Conservation (phyloP, 2,888 invertebrate species). For the Cantharis flavilabris region DNA sequence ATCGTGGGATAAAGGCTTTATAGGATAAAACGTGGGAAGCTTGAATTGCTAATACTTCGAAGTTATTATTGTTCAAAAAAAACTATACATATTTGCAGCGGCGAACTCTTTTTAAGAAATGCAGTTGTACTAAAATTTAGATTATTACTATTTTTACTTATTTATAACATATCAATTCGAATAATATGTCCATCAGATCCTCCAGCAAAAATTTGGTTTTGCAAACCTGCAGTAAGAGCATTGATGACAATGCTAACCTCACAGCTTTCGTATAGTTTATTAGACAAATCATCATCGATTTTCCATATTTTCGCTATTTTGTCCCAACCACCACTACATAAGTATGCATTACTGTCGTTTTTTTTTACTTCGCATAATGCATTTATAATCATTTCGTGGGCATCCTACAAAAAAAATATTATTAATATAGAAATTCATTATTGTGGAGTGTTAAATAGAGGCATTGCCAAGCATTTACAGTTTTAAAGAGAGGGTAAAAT, state of each 20-base stretch:
- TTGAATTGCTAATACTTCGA: no score
- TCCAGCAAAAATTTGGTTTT: slow-evolving; percentile 59
- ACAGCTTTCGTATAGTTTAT: slow-evolving; percentile 38
- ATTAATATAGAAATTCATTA: no score
- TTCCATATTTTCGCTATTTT: slow-evolving; percentile 52
- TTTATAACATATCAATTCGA: slow-evolving; percentile 44
- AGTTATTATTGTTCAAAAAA: no score
- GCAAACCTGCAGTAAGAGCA: slow-evolving; percentile 53
- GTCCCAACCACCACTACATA: slow-evolving; percentile 54
- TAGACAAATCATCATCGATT: slow-evolving; percentile 39
- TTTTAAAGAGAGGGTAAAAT: no score
- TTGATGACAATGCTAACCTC: slow-evolving; percentile 53
- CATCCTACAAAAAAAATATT: slow-evolving; percentile 39
- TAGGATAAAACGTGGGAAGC: no score
- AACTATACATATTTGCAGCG: no score
- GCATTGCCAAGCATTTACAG: no score
- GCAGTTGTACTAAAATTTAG: no score
- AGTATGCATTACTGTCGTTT: slow-evolving; percentile 36
- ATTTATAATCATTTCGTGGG: slow-evolving; percentile 53
- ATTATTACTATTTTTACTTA: no score
- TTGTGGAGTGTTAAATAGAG: no score
- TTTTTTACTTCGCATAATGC: slow-evolving; percentile 41
- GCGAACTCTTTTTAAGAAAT: no score
- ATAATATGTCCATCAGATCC: slow-evolving; percentile 63
- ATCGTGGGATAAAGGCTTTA: no score